Conservation (phyloP, 2,888 invertebrate genomes). For the Trachelus troglodyta region DNA sequence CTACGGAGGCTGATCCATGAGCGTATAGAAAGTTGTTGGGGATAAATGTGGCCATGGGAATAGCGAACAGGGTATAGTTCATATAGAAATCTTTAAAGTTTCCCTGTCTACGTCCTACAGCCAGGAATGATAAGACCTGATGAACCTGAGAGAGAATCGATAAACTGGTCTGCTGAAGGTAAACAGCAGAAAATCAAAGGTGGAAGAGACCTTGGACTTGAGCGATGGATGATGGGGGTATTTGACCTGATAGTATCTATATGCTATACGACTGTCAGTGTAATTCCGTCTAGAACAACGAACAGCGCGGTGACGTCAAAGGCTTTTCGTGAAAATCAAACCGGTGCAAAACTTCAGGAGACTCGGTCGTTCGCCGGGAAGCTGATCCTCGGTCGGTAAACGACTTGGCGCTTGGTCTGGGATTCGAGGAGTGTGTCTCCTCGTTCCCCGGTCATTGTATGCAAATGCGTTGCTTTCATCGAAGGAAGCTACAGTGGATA, state of each 20-base stretch:
- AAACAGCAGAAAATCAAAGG: not conserved
- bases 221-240: not conserved
- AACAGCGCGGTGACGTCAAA: not conserved
- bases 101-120: not conserved
- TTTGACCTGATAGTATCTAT: not conserved
- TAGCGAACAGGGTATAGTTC: not conserved
- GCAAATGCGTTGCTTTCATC: conserved; percentile 61
- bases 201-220: not conserved
- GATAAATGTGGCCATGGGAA: not conserved
- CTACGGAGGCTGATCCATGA: not conserved
- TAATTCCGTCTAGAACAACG: not conserved
- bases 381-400: not conserved
- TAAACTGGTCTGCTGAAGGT: not conserved
- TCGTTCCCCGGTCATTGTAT: conserved; percentile 57
- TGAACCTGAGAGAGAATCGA: not conserved
- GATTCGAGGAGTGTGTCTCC: conserved; percentile 37
- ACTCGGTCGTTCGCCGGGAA: not conserved
- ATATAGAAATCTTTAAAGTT: not conserved
- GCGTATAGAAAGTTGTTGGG: not conserved
- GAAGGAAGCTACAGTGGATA: conserved; percentile 24
- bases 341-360: not conserved
- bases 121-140: not conserved
- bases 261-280: not conserved
- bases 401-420: not conserved
- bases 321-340: not conserved